A percentile compares a stretch with the other conserved stretches of the same genome.
Conservation (phyloP, 1,140 invertebrate species). For the Bombus difficillimus region DNA sequence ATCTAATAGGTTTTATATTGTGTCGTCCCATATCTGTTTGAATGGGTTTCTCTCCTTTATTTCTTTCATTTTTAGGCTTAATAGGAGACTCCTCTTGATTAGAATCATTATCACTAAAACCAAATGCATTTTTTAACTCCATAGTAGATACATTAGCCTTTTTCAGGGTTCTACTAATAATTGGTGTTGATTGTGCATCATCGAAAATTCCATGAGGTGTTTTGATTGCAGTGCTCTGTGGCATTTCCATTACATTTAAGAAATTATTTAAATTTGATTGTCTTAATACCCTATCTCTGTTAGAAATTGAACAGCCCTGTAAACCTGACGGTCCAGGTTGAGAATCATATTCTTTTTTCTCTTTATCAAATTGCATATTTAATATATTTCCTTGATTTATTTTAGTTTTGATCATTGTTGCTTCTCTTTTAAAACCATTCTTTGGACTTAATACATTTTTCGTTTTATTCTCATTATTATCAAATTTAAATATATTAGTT, state of each 20-base stretch:
- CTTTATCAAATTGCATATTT: not conserved
- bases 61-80: not conserved
- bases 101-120: slow-evolving; percentile 66
- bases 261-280: slow-evolving; percentile 75
- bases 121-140: slow-evolving; percentile 69
- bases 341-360: slow-evolving; percentile 48
- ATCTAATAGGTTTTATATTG: slow-evolving; percentile 43
- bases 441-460: slow-evolving; percentile 49
- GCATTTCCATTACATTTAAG: slow-evolving; percentile 70
- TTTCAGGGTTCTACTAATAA: slow-evolving; percentile 48
- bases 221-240: slow-evolving; percentile 62
- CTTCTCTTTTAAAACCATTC: slow-evolving; percentile 43
- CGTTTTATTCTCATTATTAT: slow-evolving; percentile 48
- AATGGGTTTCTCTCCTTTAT: slow-evolving; percentile 25
- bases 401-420: not conserved
- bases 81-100: slow-evolving; percentile 38
- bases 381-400: not conserved
- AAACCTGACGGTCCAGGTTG: slow-evolving; percentile 60
- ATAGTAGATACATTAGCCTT: slow-evolving; percentile 7
- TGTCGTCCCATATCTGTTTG: slow-evolving; percentile 11
- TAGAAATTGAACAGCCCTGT: slow-evolving; percentile 16
- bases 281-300: slow-evolving; percentile 48
- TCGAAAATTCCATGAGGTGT: slow-evolving; percentile 73
- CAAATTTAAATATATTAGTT: not conserved
- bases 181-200: slow-evolving; percentile 66